These are phyloP conservation scores for Ypsolopha scabrella DNA, from an alignment of 2,888 invertebrate species.

Conservation along the genomic window DNA sequence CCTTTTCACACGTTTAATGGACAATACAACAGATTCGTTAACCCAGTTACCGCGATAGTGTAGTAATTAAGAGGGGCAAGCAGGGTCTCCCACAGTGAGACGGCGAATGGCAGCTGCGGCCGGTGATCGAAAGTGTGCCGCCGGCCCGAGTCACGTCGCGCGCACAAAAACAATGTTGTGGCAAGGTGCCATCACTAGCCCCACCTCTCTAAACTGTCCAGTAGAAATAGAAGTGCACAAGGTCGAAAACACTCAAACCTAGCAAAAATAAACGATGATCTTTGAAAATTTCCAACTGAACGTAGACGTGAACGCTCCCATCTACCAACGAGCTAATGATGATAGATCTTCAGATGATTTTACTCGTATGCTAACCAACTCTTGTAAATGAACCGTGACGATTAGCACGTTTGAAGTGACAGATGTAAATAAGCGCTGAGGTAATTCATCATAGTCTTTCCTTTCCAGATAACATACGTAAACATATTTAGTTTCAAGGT, in stretches of 20 bases:
- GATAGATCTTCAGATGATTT: neutral
- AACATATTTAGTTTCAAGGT: slow-evolving; percentile 16
- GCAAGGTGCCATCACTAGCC: slow-evolving; percentile 45
- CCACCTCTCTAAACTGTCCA: slow-evolving; percentile 11
- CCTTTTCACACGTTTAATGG: slow-evolving; percentile 53
- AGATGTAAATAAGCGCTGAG: slow-evolving; percentile 1
- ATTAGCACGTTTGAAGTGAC: neutral
- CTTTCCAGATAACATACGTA: neutral
- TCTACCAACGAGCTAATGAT: neutral
- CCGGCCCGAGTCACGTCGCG: slow-evolving; percentile 11
- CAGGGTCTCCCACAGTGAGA: neutral
- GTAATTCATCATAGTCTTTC: slow-evolving; percentile 3
- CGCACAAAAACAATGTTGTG: slow-evolving; percentile 47
- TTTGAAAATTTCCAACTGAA: neutral
- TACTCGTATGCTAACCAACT: neutral
- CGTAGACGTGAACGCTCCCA: neutral
- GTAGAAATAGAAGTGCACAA: slow-evolving; percentile 50
- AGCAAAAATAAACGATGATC: neutral
- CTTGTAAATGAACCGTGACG: neutral
- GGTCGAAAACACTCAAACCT: slow-evolving; percentile 38
- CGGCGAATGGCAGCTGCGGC: neutral
- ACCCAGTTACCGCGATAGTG: slow-evolving; percentile 57
- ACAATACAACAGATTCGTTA: slow-evolving; percentile 58
- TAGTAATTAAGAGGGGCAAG: slow-evolving; percentile 43
- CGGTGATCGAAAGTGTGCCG: slow-evolving; percentile 46